phyloP scores from a whole-genome alignment of 2,797 vertebrate species.

The Pterois miles region DNA sequence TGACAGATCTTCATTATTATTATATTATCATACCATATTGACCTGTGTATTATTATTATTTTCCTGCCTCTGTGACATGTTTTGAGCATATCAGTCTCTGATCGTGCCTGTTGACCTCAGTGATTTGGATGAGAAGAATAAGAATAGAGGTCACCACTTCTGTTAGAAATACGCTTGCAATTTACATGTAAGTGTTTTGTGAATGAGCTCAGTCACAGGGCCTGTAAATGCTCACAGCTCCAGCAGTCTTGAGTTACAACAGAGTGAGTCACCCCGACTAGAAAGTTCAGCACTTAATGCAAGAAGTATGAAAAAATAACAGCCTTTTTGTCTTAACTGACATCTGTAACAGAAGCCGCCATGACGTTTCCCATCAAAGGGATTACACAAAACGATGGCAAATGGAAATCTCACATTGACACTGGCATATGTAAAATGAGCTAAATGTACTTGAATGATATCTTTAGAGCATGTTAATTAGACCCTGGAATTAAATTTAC shows the following conservation, averaged over 20 bases:
- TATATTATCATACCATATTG: background rate
- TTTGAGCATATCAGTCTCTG: slow-evolving; percentile 5
- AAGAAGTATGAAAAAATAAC: slow-evolving; percentile 21
- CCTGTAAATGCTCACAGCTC: slow-evolving; percentile 14
- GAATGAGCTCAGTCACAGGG: slow-evolving; percentile 12
- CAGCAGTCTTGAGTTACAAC: slow-evolving; percentile 20
- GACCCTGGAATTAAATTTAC: slow-evolving; percentile 81
- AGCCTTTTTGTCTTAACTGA: slow-evolving; percentile 31
- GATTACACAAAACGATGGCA: slow-evolving; percentile 60
- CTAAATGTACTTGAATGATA: slow-evolving; percentile 75
- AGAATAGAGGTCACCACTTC: background rate
- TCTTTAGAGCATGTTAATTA: slow-evolving; percentile 77
- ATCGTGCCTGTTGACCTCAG: slow-evolving; percentile 28
- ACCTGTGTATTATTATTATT: background rate
- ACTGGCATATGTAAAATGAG: slow-evolving; percentile 68
- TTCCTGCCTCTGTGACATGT: background rate
- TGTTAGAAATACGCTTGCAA: slow-evolving; percentile 7
- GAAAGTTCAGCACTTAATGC: slow-evolving; percentile 47
- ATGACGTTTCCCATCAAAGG: slow-evolving; percentile 36
- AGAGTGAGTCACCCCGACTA: slow-evolving; percentile 23
- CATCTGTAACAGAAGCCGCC: slow-evolving; percentile 26
- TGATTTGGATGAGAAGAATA: background rate
- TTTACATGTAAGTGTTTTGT: slow-evolving; percentile 29
- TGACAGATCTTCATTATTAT: too few species aligned
- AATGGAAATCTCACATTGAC: slow-evolving; percentile 69